Evolutionary conservation across 2,113 vertebrate species (phyloP).

Genomic region (Columbina picui): DNA sequence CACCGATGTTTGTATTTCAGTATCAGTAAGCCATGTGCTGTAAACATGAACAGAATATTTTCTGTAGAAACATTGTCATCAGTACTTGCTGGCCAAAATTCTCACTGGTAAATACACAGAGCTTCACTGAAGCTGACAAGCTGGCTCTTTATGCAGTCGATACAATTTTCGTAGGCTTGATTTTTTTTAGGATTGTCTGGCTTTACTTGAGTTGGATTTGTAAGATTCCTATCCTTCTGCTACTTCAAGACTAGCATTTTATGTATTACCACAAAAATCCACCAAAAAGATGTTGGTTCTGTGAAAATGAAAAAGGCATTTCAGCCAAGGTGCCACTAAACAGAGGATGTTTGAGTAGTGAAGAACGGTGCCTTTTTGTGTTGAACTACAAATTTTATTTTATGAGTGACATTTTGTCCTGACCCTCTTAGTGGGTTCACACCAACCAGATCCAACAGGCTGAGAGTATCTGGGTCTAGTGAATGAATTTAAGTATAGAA

Average conservation of each 20-base stretch:
- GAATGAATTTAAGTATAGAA: not conserved
- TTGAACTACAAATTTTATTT: not conserved
- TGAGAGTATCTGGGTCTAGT: not conserved
- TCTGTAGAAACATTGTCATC: not conserved
- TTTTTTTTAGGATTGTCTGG: not conserved
- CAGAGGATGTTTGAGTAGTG: not conserved
- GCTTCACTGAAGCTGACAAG: not conserved
- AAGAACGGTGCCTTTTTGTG: not conserved
- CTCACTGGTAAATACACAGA: not conserved
- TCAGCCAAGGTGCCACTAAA: not conserved
- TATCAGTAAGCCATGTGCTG: not conserved
- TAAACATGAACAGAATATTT: constrained; percentile 16
- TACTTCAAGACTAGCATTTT: not conserved
- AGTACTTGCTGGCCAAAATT: not conserved
- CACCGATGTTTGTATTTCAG: not conserved
- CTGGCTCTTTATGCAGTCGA: not conserved
- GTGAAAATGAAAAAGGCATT: not conserved
- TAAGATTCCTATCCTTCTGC: not conserved
- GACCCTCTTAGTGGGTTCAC: not conserved
- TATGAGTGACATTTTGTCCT: not conserved
- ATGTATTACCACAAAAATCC: not conserved
- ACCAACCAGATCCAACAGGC: not conserved
- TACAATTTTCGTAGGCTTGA: not conserved
- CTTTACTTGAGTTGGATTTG: not conserved
- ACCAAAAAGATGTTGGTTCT: not conserved